Conservation (phyloP, 1,140 invertebrate genomes). For the Camponotus pennsylvanicus region DNA sequence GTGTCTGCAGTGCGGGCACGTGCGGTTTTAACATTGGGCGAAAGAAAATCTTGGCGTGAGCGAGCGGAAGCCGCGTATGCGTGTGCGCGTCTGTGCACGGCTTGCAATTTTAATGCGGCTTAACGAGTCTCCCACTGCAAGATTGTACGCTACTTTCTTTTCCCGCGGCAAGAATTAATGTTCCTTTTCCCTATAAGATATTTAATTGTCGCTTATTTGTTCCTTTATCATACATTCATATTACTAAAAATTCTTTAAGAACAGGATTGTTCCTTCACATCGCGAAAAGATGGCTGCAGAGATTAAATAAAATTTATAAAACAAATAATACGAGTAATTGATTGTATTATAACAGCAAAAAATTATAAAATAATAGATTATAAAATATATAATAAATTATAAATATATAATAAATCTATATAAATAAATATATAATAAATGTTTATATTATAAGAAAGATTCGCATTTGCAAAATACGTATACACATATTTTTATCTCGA, state of each 20-base stretch:
- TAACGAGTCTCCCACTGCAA: constrained; percentile 39
- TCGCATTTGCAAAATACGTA: too few relatives aligned
- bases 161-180: not conserved
- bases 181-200: not conserved
- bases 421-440: too few relatives aligned
- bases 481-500: not conserved
- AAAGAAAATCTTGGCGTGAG: constrained; percentile 54
- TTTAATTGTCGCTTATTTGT: not conserved
- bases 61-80: not conserved
- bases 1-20: constrained; percentile 70
- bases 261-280: not conserved
- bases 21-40: constrained; percentile 66
- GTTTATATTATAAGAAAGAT: too few relatives aligned
- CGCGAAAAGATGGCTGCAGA: not conserved
- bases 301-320: not conserved
- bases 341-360: too few relatives aligned
- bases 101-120: constrained; percentile 55
- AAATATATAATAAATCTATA: too few relatives aligned
- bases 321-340: too few relatives aligned
- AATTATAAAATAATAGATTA: too few relatives aligned
- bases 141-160: too few relatives aligned
- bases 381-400: too few relatives aligned
- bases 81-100: constrained; percentile 22
- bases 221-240: not conserved
- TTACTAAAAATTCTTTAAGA: not conserved